These are phyloP conservation scores for Rynchops niger DNA, from an alignment of 2,113 vertebrate genomes.

Conservation along the genomic window DNA sequence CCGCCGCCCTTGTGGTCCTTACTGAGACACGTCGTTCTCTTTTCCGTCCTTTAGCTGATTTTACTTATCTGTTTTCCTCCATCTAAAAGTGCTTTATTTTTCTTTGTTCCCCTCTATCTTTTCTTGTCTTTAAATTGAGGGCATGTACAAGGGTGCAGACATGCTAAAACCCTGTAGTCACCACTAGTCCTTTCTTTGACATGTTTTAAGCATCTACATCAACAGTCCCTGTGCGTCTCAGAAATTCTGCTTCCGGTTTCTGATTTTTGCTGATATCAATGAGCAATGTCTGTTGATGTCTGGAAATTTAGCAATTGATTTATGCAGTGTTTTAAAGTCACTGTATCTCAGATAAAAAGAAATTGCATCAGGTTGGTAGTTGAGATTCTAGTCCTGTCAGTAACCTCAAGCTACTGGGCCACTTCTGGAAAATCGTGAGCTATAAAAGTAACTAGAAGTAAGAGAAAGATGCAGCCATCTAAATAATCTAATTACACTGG, in stretches of 20 bases:
- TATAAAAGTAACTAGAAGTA: not conserved
- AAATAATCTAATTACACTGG: not conserved
- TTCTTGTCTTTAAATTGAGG: not conserved
- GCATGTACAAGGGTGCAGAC: not conserved
- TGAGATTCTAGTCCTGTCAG: not conserved
- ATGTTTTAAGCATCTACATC: not conserved
- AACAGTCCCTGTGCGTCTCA: not conserved
- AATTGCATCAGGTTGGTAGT: not conserved
- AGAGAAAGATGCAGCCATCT: not conserved
- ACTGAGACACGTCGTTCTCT: not conserved
- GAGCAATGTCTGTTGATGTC: not conserved
- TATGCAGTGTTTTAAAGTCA: not conserved
- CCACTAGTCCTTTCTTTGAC: not conserved
- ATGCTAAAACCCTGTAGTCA: not conserved
- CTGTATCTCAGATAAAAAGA: not conserved
- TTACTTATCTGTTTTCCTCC: not conserved
- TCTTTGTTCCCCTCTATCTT: not conserved
- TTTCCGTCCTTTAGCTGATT: not conserved
- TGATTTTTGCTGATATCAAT: not conserved
- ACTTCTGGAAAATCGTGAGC: not conserved
- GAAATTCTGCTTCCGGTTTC: not conserved
- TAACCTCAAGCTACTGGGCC: not conserved
- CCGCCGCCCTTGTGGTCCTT: rapidly evolving
- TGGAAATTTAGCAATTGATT: not conserved
- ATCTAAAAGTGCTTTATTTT: not conserved